Evolutionary conservation across 2,797 vertebrate species (phyloP), one percentile per base, ranked within the genome.

Genomic region (Buceros bicornis): DNA sequence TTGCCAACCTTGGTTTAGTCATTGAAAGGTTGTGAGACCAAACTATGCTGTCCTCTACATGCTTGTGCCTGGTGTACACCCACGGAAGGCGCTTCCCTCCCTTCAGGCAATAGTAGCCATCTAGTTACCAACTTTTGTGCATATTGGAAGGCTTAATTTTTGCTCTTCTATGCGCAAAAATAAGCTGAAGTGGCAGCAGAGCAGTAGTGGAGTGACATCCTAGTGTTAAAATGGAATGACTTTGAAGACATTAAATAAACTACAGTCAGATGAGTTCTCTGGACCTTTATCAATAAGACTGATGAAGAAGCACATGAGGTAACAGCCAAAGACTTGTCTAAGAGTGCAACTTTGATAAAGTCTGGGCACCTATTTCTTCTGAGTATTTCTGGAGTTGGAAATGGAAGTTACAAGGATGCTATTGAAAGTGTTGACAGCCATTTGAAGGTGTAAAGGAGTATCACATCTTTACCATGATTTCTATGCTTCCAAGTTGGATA

Each of bases 401-500:
- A 61, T 88, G 77, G 90, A 95, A 91, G 77, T 82, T 85, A 82
- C 61, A 85, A 85, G 57, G 48, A 50, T 57, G 37, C 56, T 72
- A 73, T 73, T 87, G 86, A 26, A 95, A 84, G 95, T 77, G 88
- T 93, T 95, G 95, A 90, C 93, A 95, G 96, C 16, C 5, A 81
- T 92, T 72, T 77, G 90, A 95, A 95, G 91, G 88, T 95, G 93
- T 94, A 95, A 96, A 96, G 78, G 61, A 95, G 69, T 86, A 85
- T 71, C n/a, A 8, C 12, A 5, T 94, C 93, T 87, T 91, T 80
- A 95, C 53, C 67, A 58, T 73, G 48, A 69, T 87, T 93, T 90
- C 81, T 71, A 0, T 87, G 83, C 45, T 92, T 91, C 90, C 80
- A 89, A 92, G 54, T 82, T 91, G 67, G 83, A 91, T 93, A 42